Evolutionary conservation across 2,888 invertebrate species (phyloP).

Genomic region (Tryphoninae sp.): DNA sequence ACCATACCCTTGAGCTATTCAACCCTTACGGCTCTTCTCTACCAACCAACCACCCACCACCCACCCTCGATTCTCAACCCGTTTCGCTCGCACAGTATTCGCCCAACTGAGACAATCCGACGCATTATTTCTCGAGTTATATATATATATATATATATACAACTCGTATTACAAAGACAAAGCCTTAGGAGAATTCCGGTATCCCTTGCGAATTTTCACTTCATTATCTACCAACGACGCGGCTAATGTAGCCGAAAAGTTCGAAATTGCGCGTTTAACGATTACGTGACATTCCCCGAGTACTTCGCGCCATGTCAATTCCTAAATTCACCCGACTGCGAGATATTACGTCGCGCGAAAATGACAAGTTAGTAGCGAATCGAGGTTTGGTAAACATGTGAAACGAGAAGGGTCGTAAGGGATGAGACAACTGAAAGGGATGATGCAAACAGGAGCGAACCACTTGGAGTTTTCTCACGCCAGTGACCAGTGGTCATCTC

Average conservation of each 20-base stretch:
- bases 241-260: constrained; percentile 49
- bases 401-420: constrained; percentile 39
- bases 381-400: constrained; percentile 30
- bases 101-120: constrained; percentile 58
- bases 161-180: constrained; percentile 48
- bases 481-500: constrained; percentile 77
- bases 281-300: constrained; percentile 19
- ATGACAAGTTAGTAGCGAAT: constrained; percentile 6
- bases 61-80: constrained; percentile 36
- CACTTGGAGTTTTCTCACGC: constrained; percentile 76
- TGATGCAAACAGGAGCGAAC: constrained; percentile 64
- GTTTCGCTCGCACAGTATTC: constrained; percentile 44
- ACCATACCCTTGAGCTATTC: constrained; percentile 71
- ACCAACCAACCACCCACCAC: not conserved
- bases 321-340: constrained; percentile 39
- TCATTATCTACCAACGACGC: constrained; percentile 50
- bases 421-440: constrained; percentile 60
- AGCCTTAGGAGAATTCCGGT: constrained; percentile 42
- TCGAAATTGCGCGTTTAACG: constrained; percentile 6
- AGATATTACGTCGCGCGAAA: constrained; percentile 32
- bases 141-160: constrained; percentile 8
- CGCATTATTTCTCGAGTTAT: constrained; percentile 19
- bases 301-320: constrained; percentile 20
- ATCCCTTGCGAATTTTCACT: constrained; percentile 51
- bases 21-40: constrained; percentile 69